Base-by-base conservation (phyloP, 2,113 vertebrate genomes). In the Otocyon megalotis region DNA sequence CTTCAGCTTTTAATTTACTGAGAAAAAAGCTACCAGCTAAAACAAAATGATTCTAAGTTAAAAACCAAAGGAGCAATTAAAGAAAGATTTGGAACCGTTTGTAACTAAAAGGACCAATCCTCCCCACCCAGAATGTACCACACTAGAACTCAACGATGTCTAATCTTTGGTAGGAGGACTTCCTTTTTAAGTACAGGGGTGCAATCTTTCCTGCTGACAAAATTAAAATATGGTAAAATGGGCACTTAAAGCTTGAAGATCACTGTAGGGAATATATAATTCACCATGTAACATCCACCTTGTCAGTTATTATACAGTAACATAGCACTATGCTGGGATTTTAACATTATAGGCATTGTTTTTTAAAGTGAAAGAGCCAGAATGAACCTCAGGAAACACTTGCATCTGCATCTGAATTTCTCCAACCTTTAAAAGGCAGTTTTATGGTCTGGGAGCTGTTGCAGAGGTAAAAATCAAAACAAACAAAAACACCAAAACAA, bases 181-280 rank as follows among this genome's bases (percentile, higher is more conserved):
- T 86, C 54, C 22, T 72, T 84, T 84, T 2, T 65, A 76, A 84
- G 48, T 72, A 95, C 9, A 35, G 10, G 50, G 16, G 4, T 79
- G 26, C 62, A 95, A 85, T 63, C 48, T 74, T 92, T 90, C 94
- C 81, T 63, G 53, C 24, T 82, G 32, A 90, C 50, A 97, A 94
- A 95, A 92, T 86, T 30, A 32, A 58, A 90, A n/a, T 7, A 24
- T 12, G 20, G 30, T 8, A 94, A 65, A 74, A 90, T 35, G 43
- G 24, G 1, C 4, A 71, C 14, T 30, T 93, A 54, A 72, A 81
- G 53, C 37, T 63, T n/a, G 8, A 54, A 32, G 54, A 62, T 32
- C 65, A 63, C 13, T 35, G 1, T 14, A 35, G 82, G 15, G 10
- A 89, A 65, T 88, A 43, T 37, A 58, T 48, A 54, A 80, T 26